These are phyloP conservation scores for Babyrousa celebensis DNA, from an alignment of 2,797 vertebrate genomes.

Conservation along the genomic window DNA sequence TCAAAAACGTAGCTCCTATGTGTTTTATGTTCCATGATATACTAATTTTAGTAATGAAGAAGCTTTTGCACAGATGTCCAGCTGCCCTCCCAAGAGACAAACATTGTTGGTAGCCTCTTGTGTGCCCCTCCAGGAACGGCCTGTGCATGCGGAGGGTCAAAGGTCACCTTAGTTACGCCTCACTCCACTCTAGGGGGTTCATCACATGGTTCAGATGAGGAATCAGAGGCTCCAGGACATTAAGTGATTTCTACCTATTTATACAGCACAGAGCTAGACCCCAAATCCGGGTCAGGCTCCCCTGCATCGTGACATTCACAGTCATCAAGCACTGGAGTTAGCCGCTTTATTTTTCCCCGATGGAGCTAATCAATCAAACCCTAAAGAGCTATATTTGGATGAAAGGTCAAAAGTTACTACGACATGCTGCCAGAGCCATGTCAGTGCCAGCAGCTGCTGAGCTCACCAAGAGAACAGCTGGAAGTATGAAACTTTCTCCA, in stretches of 20 bases:
- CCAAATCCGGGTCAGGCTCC: background rate
- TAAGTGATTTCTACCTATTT: constrained; percentile 39
- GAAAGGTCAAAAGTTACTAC: background rate
- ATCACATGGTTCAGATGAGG: background rate
- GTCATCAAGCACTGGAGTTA: background rate
- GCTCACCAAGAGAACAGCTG: background rate
- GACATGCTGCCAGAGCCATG: background rate
- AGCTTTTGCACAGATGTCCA: background rate
- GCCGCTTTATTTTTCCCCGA: background rate
- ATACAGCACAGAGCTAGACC: background rate
- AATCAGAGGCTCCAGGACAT: background rate
- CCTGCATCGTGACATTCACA: background rate
- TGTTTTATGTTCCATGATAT: background rate
- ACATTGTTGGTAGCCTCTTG: background rate
- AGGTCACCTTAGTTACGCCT: background rate
- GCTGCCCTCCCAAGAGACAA: background rate
- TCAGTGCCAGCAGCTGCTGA: background rate
- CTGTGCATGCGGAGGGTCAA: background rate
- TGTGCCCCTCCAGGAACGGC: background rate
- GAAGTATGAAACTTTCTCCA: background rate
- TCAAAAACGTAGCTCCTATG: constrained; percentile 9
- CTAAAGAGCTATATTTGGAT: background rate
- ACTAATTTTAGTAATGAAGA: constrained; percentile 4
- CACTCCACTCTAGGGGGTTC: background rate
- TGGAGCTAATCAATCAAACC: constrained; percentile 54